Conservation (phyloP, 2,113 vertebrate species). For the Hiodon tergisus region DNA sequence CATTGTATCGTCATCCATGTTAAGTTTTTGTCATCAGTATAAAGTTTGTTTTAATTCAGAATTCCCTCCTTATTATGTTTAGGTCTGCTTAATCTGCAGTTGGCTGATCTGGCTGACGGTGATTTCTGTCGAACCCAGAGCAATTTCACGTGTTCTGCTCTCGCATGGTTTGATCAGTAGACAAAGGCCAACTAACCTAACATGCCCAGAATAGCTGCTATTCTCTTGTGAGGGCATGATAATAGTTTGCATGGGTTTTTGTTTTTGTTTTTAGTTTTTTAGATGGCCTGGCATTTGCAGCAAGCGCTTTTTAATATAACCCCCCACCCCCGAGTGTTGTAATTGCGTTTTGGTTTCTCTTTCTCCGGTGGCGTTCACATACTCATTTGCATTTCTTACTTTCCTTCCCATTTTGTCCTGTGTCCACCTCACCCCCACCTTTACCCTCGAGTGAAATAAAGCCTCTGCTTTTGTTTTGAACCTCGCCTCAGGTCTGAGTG, state of each 20-base stretch:
- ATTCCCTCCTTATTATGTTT: no score
- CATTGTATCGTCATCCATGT: no score
- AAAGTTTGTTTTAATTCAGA: no score
- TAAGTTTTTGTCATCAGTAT: no score
- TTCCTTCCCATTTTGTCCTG: slow-evolving; percentile 7
- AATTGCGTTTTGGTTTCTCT: no score
- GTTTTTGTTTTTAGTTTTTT: no score
- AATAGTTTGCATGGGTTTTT: background rate
- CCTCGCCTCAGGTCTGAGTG: background rate
- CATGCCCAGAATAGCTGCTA: background rate
- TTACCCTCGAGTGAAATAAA: slow-evolving; percentile 17
- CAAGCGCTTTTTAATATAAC: background rate
- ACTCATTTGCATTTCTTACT: background rate
- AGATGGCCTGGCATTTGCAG: background rate
- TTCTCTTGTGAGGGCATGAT: background rate
- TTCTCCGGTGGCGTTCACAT: background rate
- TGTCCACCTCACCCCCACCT: background rate
- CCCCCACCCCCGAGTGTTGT: background rate
- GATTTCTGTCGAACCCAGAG: background rate
- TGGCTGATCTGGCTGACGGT: no score
- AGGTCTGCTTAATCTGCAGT: no score
- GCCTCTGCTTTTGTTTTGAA: slow-evolving; percentile 27
- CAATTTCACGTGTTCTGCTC: background rate
- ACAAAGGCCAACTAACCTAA: slow-evolving; percentile 4
- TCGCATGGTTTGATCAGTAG: background rate